Base-by-base conservation (phyloP, 2,888 invertebrate species). In the Standfussiana lucernea region DNA sequence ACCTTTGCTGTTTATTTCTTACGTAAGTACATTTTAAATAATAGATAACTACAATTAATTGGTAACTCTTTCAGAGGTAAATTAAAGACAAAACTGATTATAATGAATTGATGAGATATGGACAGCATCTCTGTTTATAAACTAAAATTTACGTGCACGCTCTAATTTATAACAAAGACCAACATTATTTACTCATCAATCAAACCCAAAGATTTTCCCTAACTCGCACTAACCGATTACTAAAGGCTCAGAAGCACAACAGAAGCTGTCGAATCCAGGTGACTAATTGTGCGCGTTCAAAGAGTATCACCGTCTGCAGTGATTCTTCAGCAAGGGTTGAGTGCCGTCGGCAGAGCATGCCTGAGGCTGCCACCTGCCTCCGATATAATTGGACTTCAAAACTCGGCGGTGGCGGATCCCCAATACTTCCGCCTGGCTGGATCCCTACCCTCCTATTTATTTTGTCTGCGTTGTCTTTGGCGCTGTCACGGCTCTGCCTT, bases 381-480 rank as follows among this genome's bases (percentile, higher is more conserved):
- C 94, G 93, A 95, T 96, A 97, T 97, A 97, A 97, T 97, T 97
- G 97, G 93, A 95, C 96, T 96, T 97, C 96, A 96, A 96, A 97
- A 96, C 96, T 96, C 92, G 92, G 93, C 93, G 93, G 92, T 92
- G 91, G 92, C 93, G 94, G 95, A 96, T 95, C 96, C 95, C 95
- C 96, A 96, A 96, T 96, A 95, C 96, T 96, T 97, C 95, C 96
- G 94, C 93, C 89, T 93, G 94, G 93, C 93, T 93, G 93, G 92
- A 91, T 92, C 93, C 91, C 93, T 93, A 92, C 94, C 91, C 95
- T 93, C 93, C 94, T 94, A 95, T 95, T 96, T 96, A 95, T 96
- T 95, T 96, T 94, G 95, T 95, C 94, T 96, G 92, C 93, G 94
- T 94, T 96, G 95, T 95, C 94, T 96, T 94, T 95, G 92, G 93